Percentiles rank a stretch among this genome's conserved stretches.
Evolutionary conservation across 2,113 vertebrate genomes (phyloP).

Genomic region (Entelurus aequoreus): DNA sequence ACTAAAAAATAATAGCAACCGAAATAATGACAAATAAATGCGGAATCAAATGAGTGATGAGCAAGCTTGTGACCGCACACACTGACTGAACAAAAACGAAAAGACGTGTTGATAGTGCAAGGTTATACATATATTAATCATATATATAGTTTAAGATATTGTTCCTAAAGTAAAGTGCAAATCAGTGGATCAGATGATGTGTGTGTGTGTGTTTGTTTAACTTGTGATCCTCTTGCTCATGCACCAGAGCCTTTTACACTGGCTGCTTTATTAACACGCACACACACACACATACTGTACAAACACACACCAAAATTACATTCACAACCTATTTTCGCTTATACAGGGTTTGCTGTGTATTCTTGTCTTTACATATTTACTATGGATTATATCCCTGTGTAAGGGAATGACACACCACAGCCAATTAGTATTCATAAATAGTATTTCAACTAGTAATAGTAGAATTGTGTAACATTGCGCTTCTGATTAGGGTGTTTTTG

Average conservation of each 20-base stretch:
- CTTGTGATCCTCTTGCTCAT: slow-evolving; percentile 53
- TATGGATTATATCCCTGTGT: neutral
- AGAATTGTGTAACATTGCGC: neutral
- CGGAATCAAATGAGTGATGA: neutral
- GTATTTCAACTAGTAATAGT: neutral
- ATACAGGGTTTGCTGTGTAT: neutral
- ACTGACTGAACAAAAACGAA: slow-evolving; percentile 38
- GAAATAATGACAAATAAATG: neutral
- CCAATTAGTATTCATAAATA: neutral
- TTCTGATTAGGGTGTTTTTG: slow-evolving; percentile 17
- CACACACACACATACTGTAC: slow-evolving; percentile 11
- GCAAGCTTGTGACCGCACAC: slow-evolving; percentile 49
- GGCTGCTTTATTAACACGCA: slow-evolving; percentile 38
- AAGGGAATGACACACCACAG: neutral
- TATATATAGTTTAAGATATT: slow-evolving; percentile 59
- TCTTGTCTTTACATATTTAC: neutral
- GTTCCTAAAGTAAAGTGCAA: slow-evolving; percentile 74
- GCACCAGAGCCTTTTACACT: slow-evolving; percentile 65
- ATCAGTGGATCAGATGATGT: slow-evolving; percentile 63
- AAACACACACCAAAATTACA: slow-evolving; percentile 23
- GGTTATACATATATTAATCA: slow-evolving; percentile 69
- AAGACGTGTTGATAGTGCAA: slow-evolving; percentile 67
- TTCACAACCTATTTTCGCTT: neutral
- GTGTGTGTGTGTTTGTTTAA: slow-evolving; percentile 59
- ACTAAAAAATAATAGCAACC: neutral